Evolutionary conservation across 2,888 invertebrate genomes (phyloP).

Genomic region (Acleris holmiana): DNA sequence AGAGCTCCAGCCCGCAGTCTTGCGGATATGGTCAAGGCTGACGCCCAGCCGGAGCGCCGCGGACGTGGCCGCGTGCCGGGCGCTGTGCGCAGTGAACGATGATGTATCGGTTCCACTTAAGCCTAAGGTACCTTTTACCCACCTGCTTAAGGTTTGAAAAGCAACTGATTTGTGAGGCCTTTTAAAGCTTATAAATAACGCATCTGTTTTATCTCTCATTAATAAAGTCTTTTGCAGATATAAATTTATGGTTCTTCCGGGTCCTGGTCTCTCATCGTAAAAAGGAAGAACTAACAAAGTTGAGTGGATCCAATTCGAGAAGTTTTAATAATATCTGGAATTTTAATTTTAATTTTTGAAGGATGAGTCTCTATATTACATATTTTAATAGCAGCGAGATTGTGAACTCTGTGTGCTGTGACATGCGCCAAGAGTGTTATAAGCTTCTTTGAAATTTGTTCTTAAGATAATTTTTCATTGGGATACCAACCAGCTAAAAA

Average conservation of each 20-base stretch:
- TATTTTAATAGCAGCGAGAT: conserved; percentile 42
- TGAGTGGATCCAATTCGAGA: background rate
- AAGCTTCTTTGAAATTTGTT: conserved; percentile 40
- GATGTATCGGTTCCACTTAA: conserved; percentile 41
- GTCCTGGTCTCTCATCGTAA: background rate
- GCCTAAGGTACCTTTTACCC: conserved; percentile 41
- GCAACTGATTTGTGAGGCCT: conserved; percentile 39
- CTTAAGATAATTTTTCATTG: conserved; percentile 33
- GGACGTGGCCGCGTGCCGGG: conserved; percentile 5
- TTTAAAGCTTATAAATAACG: conserved; percentile 42
- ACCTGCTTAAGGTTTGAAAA: conserved; percentile 41
- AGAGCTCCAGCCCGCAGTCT: background rate
- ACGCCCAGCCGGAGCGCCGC: conserved; percentile 10
- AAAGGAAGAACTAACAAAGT: background rate
- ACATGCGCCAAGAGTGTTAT: conserved; percentile 42
- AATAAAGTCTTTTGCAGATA: conserved; percentile 23
- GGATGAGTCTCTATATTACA: conserved; percentile 37
- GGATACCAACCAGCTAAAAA: conserved; percentile 28
- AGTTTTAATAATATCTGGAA: conserved; percentile 5
- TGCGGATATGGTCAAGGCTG: background rate
- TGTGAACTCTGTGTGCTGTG: conserved; percentile 43
- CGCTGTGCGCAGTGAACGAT: conserved; percentile 1
- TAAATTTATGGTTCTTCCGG: conserved; percentile 2
- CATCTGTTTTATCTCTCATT: conserved; percentile 10
- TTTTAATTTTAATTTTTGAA: conserved; percentile 8